Conservation (phyloP, 2,888 invertebrate genomes). For the Drosophila dives region DNA sequence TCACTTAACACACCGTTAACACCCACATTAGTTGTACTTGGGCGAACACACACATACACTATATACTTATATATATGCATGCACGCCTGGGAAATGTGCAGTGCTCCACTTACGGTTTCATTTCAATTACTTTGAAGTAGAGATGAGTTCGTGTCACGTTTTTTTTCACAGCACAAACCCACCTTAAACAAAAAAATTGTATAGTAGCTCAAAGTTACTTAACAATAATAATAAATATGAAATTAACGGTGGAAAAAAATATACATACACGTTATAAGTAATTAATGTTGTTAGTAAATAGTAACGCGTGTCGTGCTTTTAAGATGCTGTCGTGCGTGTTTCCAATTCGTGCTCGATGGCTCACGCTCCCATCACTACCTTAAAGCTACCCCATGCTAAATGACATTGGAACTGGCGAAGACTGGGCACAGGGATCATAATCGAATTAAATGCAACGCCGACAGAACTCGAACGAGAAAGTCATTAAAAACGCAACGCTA, state of each 20-base stretch:
- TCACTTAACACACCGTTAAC: slow-evolving; percentile 82
- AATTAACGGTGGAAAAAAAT: background rate
- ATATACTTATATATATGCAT: background rate
- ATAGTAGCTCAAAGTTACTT: background rate
- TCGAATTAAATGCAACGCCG: slow-evolving; percentile 77
- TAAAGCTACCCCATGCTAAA: slow-evolving; percentile 30
- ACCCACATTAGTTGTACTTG: slow-evolving; percentile 81
- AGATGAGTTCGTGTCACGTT: background rate
- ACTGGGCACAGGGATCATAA: slow-evolving; percentile 63
- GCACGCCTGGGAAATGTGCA: slow-evolving; percentile 50
- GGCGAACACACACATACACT: slow-evolving; percentile 53
- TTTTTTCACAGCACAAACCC: background rate
- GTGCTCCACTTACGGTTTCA: slow-evolving; percentile 58
- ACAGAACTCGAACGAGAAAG: slow-evolving; percentile 60
- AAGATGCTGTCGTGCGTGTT: background rate
- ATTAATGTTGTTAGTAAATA: background rate
- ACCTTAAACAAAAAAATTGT: background rate
- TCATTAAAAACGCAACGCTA: slow-evolving; percentile 72
- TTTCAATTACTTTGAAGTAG: slow-evolving; percentile 70
- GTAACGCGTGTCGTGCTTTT: background rate
- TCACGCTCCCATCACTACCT: slow-evolving; percentile 5
- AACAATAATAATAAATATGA: background rate
- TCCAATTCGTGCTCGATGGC: background rate
- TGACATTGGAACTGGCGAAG: slow-evolving; percentile 8
- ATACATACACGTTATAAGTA: background rate